Base-by-base conservation (phyloP, 2,888 invertebrate species). In the Pseudococcus longispinus region DNA sequence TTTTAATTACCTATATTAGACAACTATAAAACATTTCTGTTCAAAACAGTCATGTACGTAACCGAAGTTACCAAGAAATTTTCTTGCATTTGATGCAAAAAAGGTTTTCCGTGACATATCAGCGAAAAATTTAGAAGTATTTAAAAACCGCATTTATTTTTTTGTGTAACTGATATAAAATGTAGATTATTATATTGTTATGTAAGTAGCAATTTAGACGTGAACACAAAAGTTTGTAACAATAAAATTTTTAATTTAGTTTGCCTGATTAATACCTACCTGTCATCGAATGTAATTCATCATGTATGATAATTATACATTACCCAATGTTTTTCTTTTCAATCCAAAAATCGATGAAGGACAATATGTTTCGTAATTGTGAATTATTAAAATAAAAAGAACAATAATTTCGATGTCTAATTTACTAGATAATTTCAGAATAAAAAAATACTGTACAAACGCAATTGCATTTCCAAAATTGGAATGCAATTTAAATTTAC, bases 21-120 rank as follows among this genome's bases (percentile, higher is more conserved):
- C 2, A 70, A 70, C 29, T 29, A 37, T 37, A 37, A 60, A 60
- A 11, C 23, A 23, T 55, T 18, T 55, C 55, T 46, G 15, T 46
- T 46, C 0, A 46, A 55, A 55, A 3, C 55, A 55, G n/a, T 6
- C 9, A 26, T 26, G 26, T 26, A 18, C 18, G 29, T 80, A 80
- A 37, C 77, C 18, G 15, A 80, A 80, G 77, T 80, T 80, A 80
- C 77, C 77, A 42, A 42, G 42, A 37, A 77, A 70, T 70, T 74
- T 37, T 42, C 1, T 80, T 42, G 77, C 55, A 83, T 55, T 29
- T 2, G 13, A 55, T 83, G 55, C 51, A 51, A 46, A 83, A 46
- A 83, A 83, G 6, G 37, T 37, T 37, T 37, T 83, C 6, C 3
- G 9, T 51, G n/a, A 83, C 83, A 83, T 55, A 55, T 83, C 83